These are phyloP conservation scores for Physocephala rufipes DNA, from an alignment of 2,888 invertebrate species.

Conservation along the genomic window DNA sequence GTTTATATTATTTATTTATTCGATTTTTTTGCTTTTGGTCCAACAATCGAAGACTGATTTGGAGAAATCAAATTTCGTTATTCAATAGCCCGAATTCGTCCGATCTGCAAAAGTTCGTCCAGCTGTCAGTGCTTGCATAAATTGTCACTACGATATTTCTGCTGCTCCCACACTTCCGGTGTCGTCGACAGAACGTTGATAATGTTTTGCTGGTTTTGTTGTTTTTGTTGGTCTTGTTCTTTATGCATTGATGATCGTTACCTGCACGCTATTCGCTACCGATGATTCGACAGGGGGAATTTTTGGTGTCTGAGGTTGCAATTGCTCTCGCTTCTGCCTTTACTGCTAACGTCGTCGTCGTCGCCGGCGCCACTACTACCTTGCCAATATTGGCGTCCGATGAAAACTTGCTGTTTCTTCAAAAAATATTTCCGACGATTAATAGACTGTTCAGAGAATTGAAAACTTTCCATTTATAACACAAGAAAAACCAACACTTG, in stretches of 20 bases:
- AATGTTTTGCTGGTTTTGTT: background rate
- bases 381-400: background rate
- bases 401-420: background rate
- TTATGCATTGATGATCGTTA: background rate
- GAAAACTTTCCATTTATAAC: background rate
- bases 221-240: background rate
- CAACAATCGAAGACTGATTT: background rate
- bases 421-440: background rate
- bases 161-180: background rate
- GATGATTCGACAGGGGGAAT: background rate
- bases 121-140: no score
- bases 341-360: no score
- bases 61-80: background rate
- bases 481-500: background rate
- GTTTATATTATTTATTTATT: no score
- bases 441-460: background rate
- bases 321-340: background rate
- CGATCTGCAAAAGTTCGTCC: no score
- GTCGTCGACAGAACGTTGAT: no score
- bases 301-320: conserved; percentile 21
- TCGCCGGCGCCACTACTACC: background rate
- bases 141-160: no score
- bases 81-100: no score
- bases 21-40: background rate
- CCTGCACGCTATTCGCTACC: conserved; percentile 7